These are phyloP conservation scores for Sturnira hondurensis DNA, from an alignment of 2,113 vertebrate species.

Conservation along the genomic window DNA sequence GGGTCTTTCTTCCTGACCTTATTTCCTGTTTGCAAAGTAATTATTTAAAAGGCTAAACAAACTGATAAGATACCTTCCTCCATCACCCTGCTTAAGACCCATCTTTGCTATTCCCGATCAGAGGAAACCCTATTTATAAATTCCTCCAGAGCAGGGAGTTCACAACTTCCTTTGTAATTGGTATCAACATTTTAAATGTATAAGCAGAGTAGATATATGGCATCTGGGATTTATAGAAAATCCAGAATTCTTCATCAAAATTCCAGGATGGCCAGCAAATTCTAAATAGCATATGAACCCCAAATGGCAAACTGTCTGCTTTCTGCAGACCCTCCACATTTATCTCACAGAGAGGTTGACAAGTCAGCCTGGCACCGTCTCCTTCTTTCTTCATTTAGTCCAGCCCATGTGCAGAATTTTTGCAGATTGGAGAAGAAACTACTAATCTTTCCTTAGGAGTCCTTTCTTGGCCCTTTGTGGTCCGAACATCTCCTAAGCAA, in stretches of 20 bases:
- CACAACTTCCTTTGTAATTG: neutral
- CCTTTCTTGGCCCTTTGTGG: neutral
- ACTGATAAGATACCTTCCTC: neutral
- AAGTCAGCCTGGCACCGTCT: neutral
- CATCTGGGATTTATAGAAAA: neutral
- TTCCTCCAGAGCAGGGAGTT: conserved; percentile 4
- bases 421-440: neutral
- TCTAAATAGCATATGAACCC: neutral
- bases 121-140: conserved; percentile 22
- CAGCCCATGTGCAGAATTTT: neutral
- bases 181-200: neutral
- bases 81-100: neutral
- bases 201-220: neutral
- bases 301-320: neutral
- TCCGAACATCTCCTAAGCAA: neutral
- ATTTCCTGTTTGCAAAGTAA: conserved; percentile 39
- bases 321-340: neutral
- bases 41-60: conserved; percentile 38
- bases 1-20: neutral
- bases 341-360: neutral
- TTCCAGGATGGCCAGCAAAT: conserved; percentile 17
- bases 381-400: neutral
- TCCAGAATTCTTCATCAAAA: neutral
- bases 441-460: neutral
- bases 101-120: neutral